Evolutionary conservation across 2,113 vertebrate species (phyloP).

Genomic region (Leptobrachium ailaonicum): DNA sequence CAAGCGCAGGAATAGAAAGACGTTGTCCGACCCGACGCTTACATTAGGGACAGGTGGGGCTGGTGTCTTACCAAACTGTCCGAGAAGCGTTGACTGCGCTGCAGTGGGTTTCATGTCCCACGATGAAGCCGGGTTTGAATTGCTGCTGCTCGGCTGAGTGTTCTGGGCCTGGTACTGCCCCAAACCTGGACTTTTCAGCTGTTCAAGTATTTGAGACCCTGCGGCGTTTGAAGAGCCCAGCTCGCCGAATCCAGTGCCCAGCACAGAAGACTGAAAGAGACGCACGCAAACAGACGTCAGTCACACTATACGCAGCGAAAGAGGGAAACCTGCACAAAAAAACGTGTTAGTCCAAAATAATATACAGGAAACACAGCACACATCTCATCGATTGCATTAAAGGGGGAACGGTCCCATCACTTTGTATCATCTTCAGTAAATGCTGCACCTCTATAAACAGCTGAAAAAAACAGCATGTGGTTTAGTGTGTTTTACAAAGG

Average conservation of each 20-base stretch:
- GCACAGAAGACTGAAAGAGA: constrained; percentile 77
- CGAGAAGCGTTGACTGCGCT: constrained; percentile 67
- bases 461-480: too few relatives aligned
- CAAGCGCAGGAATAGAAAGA: too few relatives aligned
- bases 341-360: too few relatives aligned
- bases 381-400: too few relatives aligned
- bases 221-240: constrained; percentile 75
- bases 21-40: too few relatives aligned
- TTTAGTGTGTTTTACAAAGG: too few relatives aligned
- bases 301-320: neutral
- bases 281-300: neutral
- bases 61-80: constrained; percentile 83
- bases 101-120: constrained; percentile 76
- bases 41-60: too few relatives aligned
- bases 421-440: too few relatives aligned
- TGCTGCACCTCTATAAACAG: too few relatives aligned
- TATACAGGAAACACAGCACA: too few relatives aligned
- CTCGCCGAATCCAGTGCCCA: constrained; percentile 86
- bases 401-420: too few relatives aligned
- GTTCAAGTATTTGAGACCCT: constrained; percentile 78
- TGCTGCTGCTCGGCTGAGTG: constrained; percentile 66
- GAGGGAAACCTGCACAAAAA: too few relatives aligned
- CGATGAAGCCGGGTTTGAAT: constrained; percentile 58
- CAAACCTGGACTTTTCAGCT: constrained; percentile 75
- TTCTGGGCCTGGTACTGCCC: constrained; percentile 70